Evolutionary conservation across 23 tunicate genomes (phyloP).

Genomic region (Phallusia fumigata): DNA sequence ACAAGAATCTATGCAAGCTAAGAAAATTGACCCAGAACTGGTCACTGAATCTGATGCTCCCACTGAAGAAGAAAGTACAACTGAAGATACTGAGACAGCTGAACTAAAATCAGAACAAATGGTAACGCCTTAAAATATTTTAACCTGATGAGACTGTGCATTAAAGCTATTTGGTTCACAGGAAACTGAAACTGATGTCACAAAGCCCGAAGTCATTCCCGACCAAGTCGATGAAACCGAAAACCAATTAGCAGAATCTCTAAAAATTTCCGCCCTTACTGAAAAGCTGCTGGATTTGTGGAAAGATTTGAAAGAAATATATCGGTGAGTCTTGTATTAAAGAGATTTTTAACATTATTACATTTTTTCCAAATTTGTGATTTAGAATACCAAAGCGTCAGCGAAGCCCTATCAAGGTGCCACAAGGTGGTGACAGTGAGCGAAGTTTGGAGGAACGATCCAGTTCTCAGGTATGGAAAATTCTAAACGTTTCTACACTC

Average conservation of each 20-base stretch:
- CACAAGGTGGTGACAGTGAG: constrained; percentile 40
- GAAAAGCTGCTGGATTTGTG: constrained; percentile 50
- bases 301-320: constrained; percentile 89
- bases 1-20: neutral
- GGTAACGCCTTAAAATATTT: neutral
- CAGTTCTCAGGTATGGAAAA: constrained; percentile 28
- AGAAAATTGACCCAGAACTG: neutral
- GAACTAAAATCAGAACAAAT: neutral
- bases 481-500: no score
- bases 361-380: neutral
- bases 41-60: neutral
- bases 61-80: neutral
- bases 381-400: constrained; percentile 64
- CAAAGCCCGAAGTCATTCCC: neutral
- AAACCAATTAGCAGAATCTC: neutral
- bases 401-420: neutral
- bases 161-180: neutral
- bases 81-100: neutral
- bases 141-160: neutral
- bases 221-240: neutral
- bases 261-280: constrained; percentile 10
- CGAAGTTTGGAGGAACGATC: constrained; percentile 28
- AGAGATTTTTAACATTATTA: neutral
- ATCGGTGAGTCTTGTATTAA: constrained; percentile 41
- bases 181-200: neutral